Evolutionary conservation across 1,140 invertebrate genomes (phyloP).

Genomic region (Camponotus pennsylvanicus): DNA sequence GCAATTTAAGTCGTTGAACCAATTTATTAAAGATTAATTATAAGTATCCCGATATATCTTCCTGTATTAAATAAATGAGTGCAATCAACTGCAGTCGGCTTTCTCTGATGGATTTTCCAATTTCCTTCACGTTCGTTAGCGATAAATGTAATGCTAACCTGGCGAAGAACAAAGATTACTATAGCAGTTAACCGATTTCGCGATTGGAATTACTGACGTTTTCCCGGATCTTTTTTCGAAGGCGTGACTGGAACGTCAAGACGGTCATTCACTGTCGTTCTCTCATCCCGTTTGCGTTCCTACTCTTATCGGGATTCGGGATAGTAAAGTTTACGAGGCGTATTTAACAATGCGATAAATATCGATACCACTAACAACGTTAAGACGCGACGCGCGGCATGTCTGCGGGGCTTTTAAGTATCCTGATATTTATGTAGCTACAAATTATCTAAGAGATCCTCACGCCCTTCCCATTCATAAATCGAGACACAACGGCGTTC

Average conservation of each 20-base stretch:
- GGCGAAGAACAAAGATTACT: neutral
- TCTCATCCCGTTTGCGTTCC: conserved; percentile 3
- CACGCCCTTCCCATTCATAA: conserved; percentile 46
- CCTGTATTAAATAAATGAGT: neutral
- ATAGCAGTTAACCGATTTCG: conserved; percentile 13
- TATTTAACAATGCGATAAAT: conserved; percentile 78
- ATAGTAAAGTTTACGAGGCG: conserved; percentile 72
- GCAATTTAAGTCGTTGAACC: neutral
- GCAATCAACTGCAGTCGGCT: neutral
- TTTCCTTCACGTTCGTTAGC: conserved; percentile 15
- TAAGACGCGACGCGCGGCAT: neutral
- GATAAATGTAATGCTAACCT: conserved; percentile 18
- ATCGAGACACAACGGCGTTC: conserved; percentile 56
- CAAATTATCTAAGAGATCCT: conserved; percentile 69
- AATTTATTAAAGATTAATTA: neutral
- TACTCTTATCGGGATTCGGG: conserved; percentile 48
- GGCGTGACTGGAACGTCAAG: conserved; percentile 23
- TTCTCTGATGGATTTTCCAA: neutral
- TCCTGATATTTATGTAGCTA: conserved; percentile 67
- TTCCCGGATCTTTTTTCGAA: conserved; percentile 26
- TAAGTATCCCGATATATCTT: neutral
- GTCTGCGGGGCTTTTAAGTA: conserved; percentile 63
- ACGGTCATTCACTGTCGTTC: neutral
- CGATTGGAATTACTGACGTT: conserved; percentile 34
- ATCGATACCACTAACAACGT: conserved; percentile 64